A percentile compares a stretch with the other conserved stretches of the same genome.
phyloP scores from a whole-genome alignment of 2,888 invertebrate genomes.

The Acronicta leporina region DNA sequence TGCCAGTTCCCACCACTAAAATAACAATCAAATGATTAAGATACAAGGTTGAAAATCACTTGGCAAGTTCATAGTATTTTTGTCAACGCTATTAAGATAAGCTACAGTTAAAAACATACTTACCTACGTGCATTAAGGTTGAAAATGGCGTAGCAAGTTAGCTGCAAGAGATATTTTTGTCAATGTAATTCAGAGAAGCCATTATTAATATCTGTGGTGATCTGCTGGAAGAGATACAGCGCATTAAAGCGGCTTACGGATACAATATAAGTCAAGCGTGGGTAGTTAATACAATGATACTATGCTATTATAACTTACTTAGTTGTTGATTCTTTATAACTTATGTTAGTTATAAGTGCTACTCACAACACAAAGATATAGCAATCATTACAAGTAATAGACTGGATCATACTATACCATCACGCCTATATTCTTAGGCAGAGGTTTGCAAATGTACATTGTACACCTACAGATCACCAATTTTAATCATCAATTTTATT shows the following conservation, averaged over 20 bases:
- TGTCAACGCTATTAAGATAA: constrained; percentile 14
- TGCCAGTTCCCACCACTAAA: neutral
- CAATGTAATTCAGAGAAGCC: constrained; percentile 34
- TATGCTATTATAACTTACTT: neutral
- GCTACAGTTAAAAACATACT: neutral
- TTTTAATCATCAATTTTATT: too few relatives aligned
- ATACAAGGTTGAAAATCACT: neutral
- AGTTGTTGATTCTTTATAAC: neutral
- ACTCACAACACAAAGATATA: neutral
- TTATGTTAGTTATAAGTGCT: neutral
- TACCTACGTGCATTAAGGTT: constrained; percentile 3
- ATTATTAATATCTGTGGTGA: constrained; percentile 47
- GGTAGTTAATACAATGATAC: neutral
- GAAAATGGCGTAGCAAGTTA: constrained; percentile 1
- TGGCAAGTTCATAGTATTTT: neutral
- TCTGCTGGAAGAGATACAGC: constrained; percentile 30
- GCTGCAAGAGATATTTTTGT: constrained; percentile 28
- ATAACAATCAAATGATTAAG: neutral
- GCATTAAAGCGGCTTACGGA: constrained; percentile 24
- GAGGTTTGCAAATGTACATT: too few relatives aligned
- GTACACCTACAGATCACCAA: too few relatives aligned
- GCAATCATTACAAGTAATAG: too few relatives aligned
- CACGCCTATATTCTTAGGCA: too few relatives aligned
- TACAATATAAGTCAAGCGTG: constrained; percentile 14
- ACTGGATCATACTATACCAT: too few relatives aligned